A percentile compares a stretch with the other conserved stretches of the same genome.
Conservation (phyloP, 2,113 vertebrate genomes). For the Sphaerodactylus townsendi region DNA sequence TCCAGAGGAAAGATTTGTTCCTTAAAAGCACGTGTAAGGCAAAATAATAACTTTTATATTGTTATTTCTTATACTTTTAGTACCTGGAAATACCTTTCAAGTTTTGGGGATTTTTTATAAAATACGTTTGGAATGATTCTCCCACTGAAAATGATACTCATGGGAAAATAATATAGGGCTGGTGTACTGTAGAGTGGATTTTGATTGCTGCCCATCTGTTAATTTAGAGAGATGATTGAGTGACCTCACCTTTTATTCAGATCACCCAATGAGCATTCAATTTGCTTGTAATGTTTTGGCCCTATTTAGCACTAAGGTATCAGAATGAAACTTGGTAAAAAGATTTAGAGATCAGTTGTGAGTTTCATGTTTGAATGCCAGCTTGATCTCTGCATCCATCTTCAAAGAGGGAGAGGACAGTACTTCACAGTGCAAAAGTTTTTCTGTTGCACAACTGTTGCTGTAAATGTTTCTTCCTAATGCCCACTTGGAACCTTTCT, state of each 20-base stretch:
- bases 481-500: too few relatives aligned
- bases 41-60: conserved; percentile 17
- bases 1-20: conserved; percentile 82
- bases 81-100: conserved; percentile 1
- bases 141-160: conserved; percentile 22
- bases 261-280: too few relatives aligned
- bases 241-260: neutral
- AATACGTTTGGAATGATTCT: neutral
- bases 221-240: neutral
- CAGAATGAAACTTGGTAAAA: too few relatives aligned
- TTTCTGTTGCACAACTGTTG: too few relatives aligned
- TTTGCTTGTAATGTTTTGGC: too few relatives aligned
- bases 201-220: neutral
- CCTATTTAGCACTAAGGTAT: too few relatives aligned
- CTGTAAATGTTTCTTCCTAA: too few relatives aligned
- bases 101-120: neutral
- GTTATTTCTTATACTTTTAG: neutral
- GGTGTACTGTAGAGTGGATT: conserved; percentile 1
- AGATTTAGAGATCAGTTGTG: too few relatives aligned
- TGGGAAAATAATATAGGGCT: neutral
- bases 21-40: conserved; percentile 93
- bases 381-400: too few relatives aligned
- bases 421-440: too few relatives aligned
- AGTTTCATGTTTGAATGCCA: too few relatives aligned
- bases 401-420: too few relatives aligned